Evolutionary conservation across 2,113 vertebrate species (phyloP).

Genomic region (Lepus europaeus): DNA sequence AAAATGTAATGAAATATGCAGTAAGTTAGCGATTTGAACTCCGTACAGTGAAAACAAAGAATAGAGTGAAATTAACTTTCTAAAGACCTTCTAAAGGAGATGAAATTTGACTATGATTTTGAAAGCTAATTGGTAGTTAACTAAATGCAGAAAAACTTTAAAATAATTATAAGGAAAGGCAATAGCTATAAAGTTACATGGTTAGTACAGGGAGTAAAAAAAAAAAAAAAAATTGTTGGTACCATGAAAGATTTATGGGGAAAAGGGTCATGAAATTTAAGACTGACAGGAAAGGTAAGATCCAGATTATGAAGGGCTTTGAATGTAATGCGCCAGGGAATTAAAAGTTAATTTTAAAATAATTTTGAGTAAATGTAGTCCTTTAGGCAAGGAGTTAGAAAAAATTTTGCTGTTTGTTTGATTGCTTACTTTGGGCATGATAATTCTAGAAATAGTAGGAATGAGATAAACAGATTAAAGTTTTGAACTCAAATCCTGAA

Average conservation of each 20-base stretch:
- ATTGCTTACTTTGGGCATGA: neutral
- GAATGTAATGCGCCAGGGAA: too few species aligned
- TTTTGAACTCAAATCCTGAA: neutral
- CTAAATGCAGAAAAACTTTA: neutral
- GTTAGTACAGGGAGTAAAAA: neutral
- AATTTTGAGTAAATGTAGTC: neutral
- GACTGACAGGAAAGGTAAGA: neutral
- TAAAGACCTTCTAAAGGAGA: neutral
- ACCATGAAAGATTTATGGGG: neutral
- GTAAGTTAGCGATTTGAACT: neutral
- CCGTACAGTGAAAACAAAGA: neutral
- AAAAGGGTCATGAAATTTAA: neutral
- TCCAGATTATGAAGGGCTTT: neutral
- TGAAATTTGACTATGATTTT: constrained; percentile 36
- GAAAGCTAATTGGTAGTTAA: neutral
- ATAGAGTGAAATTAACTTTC: constrained; percentile 19
- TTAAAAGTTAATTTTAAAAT: neutral
- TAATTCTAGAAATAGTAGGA: neutral
- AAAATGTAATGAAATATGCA: neutral
- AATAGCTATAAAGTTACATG: neutral
- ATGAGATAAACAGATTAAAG: neutral
- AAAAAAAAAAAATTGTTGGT: neutral
- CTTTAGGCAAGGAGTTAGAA: neutral
- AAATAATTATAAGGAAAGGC: neutral
- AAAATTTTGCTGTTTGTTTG: neutral